phyloP scores from a whole-genome alignment of 2,797 vertebrate genomes.

The Takifugu rubripes region DNA sequence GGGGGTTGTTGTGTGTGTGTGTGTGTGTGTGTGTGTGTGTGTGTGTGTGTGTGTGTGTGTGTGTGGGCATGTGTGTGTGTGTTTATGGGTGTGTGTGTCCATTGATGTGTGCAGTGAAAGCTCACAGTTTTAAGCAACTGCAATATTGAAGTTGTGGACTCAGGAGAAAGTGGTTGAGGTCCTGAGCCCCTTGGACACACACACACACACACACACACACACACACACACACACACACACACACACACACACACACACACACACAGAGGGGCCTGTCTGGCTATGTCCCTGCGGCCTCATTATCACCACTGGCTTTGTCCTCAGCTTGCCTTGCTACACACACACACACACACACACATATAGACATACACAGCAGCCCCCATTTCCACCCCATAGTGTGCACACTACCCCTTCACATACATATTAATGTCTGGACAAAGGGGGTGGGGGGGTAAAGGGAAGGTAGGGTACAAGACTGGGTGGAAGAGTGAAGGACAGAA shows the following conservation, averaged over 20 bases:
- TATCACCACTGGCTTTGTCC: constrained; percentile 78
- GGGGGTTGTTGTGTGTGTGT: constrained; percentile 11
- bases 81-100: constrained; percentile 28
- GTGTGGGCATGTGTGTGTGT: constrained; percentile 23
- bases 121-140: constrained; percentile 61
- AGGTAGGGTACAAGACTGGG: constrained; percentile 53
- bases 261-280: constrained; percentile 69
- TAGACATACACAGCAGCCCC: constrained; percentile 55
- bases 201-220: constrained; percentile 21
- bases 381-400: constrained; percentile 68
- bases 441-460: constrained; percentile 49
- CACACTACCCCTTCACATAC: constrained; percentile 71
- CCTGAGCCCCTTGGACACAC: constrained; percentile 51
- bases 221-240: constrained; percentile 40
- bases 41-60: constrained; percentile 13
- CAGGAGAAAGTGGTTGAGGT: constrained; percentile 64
- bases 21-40: constrained; percentile 28
- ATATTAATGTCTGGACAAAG: constrained; percentile 72
- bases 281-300: constrained; percentile 77
- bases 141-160: constrained; percentile 71
- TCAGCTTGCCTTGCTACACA: constrained; percentile 65
- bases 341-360: constrained; percentile 39
- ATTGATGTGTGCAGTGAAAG: constrained; percentile 59
- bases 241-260: constrained; percentile 37
- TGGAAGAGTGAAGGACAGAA: constrained; percentile 54